Percentiles rank a stretch among this genome's conserved stretches.
phyloP scores from a whole-genome alignment of 2,888 invertebrate species.

The Diplolepis rosae region DNA sequence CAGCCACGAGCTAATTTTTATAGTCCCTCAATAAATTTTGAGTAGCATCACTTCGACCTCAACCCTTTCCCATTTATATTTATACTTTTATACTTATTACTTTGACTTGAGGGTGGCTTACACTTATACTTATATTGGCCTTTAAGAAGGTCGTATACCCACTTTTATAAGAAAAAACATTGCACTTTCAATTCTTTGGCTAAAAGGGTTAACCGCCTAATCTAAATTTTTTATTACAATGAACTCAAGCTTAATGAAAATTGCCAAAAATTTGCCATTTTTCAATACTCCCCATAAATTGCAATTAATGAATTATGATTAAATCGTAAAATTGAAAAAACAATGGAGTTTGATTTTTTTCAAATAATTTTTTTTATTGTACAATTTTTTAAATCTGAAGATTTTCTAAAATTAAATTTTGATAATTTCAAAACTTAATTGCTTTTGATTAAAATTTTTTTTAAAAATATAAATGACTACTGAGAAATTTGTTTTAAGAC shows the following conservation, averaged over 20 bases:
- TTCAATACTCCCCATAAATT: constrained; percentile 74
- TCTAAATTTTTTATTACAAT: constrained; percentile 8
- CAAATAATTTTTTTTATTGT: too few species aligned
- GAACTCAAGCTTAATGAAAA: constrained; percentile 62
- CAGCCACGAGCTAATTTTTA: constrained; percentile 56
- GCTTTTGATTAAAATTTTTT: too few species aligned
- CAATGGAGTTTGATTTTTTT: too few species aligned
- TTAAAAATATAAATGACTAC: too few species aligned
- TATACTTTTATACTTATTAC: neutral
- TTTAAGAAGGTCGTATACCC: neutral
- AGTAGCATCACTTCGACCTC: constrained; percentile 40
- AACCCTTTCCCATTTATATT: constrained; percentile 48
- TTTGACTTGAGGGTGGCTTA: neutral
- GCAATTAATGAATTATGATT: too few species aligned
- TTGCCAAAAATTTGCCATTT: constrained; percentile 82
- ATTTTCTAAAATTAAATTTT: too few species aligned
- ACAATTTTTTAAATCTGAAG: too few species aligned
- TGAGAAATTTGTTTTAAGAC: too few species aligned
- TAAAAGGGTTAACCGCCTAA: neutral
- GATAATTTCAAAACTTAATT: too few species aligned
- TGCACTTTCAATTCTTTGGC: neutral
- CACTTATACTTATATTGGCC: neutral
- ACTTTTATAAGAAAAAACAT: neutral
- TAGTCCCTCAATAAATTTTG: constrained; percentile 61
- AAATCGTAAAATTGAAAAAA: too few species aligned